A percentile compares a stretch with the other conserved stretches of the same genome.
phyloP scores from a whole-genome alignment of 2,888 invertebrate species.

The Napeogenes sylphis region DNA sequence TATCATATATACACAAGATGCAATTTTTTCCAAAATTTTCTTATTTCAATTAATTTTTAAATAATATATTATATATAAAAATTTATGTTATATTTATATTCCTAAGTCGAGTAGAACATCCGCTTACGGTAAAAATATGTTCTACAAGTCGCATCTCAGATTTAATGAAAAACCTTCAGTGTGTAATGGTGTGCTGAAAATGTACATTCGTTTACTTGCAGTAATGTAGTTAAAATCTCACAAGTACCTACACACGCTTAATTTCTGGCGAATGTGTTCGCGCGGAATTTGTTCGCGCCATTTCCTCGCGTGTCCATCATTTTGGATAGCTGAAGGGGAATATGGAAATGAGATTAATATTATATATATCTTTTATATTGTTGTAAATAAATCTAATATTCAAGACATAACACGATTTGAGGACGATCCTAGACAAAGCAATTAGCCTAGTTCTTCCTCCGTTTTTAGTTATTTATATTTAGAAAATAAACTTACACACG shows the following conservation, averaged over 20 bases:
- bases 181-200: conserved; percentile 8
- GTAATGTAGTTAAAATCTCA: conserved; percentile 30
- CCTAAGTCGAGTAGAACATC: too few relatives aligned
- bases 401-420: too few relatives aligned
- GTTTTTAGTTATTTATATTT: too few relatives aligned
- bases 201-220: conserved; percentile 18
- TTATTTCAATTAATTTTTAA: too few relatives aligned
- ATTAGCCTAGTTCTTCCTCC: too few relatives aligned
- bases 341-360: conserved; percentile 39
- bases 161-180: conserved; percentile 3
- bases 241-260: conserved; percentile 36
- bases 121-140: too few relatives aligned
- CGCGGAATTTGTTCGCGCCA: conserved; percentile 68
- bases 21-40: too few relatives aligned
- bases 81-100: too few relatives aligned
- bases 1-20: too few relatives aligned
- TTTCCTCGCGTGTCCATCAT: conserved; percentile 70
- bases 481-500: too few relatives aligned
- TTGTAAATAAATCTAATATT: not conserved
- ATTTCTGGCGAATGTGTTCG: conserved; percentile 51
- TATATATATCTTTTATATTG: conserved; percentile 34
- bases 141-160: not conserved
- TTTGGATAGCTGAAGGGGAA: conserved; percentile 44
- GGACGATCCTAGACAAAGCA: too few relatives aligned
- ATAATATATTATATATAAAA: too few relatives aligned